Evolutionary conservation across 2,797 vertebrate genomes (phyloP).

Genomic region (Sorex maritimensis): DNA sequence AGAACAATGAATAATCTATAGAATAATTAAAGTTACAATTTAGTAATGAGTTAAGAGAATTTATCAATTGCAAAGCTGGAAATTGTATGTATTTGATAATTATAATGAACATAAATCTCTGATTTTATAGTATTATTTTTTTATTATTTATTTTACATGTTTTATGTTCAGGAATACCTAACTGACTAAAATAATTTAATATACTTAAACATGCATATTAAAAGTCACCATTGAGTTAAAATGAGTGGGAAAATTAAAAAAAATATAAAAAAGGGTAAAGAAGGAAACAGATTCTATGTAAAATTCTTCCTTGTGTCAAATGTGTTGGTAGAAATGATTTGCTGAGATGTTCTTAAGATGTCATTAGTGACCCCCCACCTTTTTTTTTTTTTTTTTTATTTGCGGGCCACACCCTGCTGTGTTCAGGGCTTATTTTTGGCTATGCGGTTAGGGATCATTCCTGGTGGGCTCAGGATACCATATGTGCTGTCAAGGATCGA

Average conservation of each 20-base stretch:
- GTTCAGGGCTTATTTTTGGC: too few species aligned
- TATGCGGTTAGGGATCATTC: too few species aligned
- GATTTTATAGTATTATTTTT: constrained; percentile 44
- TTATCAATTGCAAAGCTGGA: constrained; percentile 22
- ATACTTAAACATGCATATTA: neutral
- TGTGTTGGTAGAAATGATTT: neutral
- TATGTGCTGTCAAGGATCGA: too few species aligned
- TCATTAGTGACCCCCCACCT: neutral
- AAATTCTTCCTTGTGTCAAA: neutral
- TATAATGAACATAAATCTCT: constrained; percentile 36
- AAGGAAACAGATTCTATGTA: neutral
- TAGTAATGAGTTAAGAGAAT: constrained; percentile 1
- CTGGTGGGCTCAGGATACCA: too few species aligned
- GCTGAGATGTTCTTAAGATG: neutral
- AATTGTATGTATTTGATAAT: constrained; percentile 37
- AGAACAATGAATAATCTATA: constrained; percentile 27
- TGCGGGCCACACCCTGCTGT: too few species aligned
- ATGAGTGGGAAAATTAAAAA: constrained; percentile 38
- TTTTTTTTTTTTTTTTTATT: too few species aligned
- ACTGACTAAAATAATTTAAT: constrained; percentile 60
- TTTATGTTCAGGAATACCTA: constrained; percentile 27
- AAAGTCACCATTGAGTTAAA: neutral
- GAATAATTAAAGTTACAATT: constrained; percentile 41
- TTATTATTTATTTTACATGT: constrained; percentile 35
- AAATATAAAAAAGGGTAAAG: constrained; percentile 27